Base-by-base conservation (phyloP, 2,797 vertebrate genomes). In the Lithobates sylvaticus region DNA sequence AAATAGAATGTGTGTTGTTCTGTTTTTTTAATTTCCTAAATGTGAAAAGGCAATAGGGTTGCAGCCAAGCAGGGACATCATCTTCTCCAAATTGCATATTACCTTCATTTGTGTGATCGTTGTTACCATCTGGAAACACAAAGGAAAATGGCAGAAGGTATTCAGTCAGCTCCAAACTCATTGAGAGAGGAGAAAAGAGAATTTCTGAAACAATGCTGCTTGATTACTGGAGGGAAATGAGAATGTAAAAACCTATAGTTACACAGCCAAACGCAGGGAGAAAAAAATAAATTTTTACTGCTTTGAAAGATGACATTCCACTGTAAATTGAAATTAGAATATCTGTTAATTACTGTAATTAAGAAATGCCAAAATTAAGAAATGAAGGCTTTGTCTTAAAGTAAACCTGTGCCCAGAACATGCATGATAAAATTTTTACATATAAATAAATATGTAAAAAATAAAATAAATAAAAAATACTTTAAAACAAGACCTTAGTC, bases 311-410 rank as follows among this genome's bases (percentile, higher is more conserved):
- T 70, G 64, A 83, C 71, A 68, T 67, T 50, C 78, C 77, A 76
- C 13, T 65, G 74, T 34, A 58, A 70, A 82, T 86, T 76, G 83
- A 50, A 88, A 89, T 88, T 88, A 88, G 36, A 86, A 64, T 88
- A 80, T 84, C 67, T 81, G 73, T 72, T 86, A 83, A 88, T 88
- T 88, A 88, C 87, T 67, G 83, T 44, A 83, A 77, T 70, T 61
- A 71, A 86, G 75, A 70, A 78, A 74, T 64, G 69, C 39, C 83
- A 69, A 78, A 87, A 87, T 87, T 83, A 83, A 83, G 61, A 83
- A 87, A 83, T 87, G 12, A 87, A 74, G 76, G 69, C 76, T 87
- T 87, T 83, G 32, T 69, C 64, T n/a, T 10, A 32, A 10, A 47
- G 44, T 47, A 8, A 47, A 47, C 44, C 1, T 12, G 10, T 47